Base-by-base conservation (phyloP, 1,140 invertebrate species). In the Drosophila yakuba region DNA sequence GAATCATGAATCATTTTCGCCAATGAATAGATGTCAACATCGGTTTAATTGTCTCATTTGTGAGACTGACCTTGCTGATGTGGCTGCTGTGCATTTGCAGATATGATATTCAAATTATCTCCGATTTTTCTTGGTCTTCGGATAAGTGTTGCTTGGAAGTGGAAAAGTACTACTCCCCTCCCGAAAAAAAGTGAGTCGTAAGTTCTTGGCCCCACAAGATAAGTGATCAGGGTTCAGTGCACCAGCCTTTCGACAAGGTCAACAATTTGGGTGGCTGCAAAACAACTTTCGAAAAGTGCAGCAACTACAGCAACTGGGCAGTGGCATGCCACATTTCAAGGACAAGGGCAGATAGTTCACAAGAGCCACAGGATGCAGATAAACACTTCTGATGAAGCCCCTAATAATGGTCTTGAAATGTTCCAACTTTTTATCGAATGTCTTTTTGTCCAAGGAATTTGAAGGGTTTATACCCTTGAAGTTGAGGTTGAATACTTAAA, bases 201-300 rank as follows among this genome's bases (percentile, higher is more conserved):
- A 45, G 11, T 15, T 62, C 38, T 44, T 35, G 38, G 8, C 11
- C 17, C 47, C 25, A 25, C 23, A 28, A 51, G 61, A 17, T 15
- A 10, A 28, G 56, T 15, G 15, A 35, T 35, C 15, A 17, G 61
- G 51, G 82, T 85, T 86, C 83, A 88, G 69, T 79, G 75, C 48
- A 56, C 83, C 64, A 61, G 12, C 20, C 52, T 17, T 12, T 14
- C 10, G 36, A 48, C 64, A 86, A 86, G 83, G 83, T 73, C 74
- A 77, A 28, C 45, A 63, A 78, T 85, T 85, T 71, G 78, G 50
- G 60, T 58, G 64, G 55, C 80, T 66, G 61, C 55, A 23, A 69
- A 79, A 88, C 84, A 83, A 88, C 83, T 86, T 86, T 86, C 83
- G 20, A 88, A 86, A 74, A 52, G 52, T 62, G 56, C 38, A 59